These are phyloP conservation scores for Anolis carolinensis DNA, from an alignment of 2,113 vertebrate genomes.

Conservation along the genomic window DNA sequence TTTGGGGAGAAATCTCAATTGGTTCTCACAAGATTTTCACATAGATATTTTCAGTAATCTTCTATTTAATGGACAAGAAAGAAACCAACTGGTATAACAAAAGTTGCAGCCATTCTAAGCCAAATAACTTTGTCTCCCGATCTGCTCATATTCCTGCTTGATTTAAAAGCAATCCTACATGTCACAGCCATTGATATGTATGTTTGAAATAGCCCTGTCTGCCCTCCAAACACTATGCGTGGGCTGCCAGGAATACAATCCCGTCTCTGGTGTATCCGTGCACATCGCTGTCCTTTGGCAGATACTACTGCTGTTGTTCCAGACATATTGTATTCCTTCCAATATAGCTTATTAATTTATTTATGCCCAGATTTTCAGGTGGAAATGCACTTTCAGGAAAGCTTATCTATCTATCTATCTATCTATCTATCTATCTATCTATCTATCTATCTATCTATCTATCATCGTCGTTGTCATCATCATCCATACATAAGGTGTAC, in stretches of 20 bases:
- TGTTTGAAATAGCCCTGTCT: neutral
- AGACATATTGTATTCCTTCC: neutral
- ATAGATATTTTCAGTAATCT: neutral
- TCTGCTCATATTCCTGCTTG: neutral
- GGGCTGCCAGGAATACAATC: slow-evolving; percentile 7
- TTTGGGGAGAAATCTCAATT: neutral
- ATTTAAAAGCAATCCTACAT: neutral
- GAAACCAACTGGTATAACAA: neutral
- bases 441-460: no score
- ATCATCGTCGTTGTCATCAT: no score
- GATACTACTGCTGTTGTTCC: neutral
- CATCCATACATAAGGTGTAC: neutral
- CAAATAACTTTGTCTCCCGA: neutral
- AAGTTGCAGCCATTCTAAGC: neutral
- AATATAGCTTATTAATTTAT: neutral
- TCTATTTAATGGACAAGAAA: neutral
- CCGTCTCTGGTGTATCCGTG: neutral
- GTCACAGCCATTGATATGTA: neutral
- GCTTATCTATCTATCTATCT: no score
- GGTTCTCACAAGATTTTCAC: neutral
- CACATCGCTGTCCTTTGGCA: neutral
- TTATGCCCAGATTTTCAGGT: no score
- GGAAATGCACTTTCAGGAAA: no score
- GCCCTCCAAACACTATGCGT: neutral
- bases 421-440: no score